Percentiles rank a stretch among this genome's conserved stretches.
Conservation (phyloP, 2,888 invertebrate species). For the Cerceris ruficornis region DNA sequence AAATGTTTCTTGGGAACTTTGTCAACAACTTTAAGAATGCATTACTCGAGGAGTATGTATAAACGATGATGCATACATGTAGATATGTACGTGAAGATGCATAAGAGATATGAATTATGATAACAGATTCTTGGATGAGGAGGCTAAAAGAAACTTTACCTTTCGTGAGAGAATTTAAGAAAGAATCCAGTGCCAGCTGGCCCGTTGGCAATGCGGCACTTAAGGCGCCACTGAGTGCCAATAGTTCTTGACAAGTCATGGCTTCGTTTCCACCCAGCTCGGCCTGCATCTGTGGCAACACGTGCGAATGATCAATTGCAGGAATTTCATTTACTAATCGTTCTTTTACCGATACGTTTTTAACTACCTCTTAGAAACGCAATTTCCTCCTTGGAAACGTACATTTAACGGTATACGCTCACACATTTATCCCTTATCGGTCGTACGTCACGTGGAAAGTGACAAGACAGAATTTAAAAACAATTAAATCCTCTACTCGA, state of each 20-base stretch:
- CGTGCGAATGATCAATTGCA: background rate
- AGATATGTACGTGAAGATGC: background rate
- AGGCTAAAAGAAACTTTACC: conserved; percentile 82
- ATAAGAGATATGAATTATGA: background rate
- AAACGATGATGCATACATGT: too few species aligned
- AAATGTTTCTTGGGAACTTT: too few species aligned
- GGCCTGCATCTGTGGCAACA: conserved; percentile 67
- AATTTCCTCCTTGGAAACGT: too few species aligned
- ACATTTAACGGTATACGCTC: too few species aligned
- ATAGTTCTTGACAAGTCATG: conserved; percentile 94
- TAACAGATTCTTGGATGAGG: background rate
- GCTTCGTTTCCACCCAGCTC: conserved; percentile 85
- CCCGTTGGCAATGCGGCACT: conserved; percentile 95
- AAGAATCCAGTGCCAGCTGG: conserved; percentile 91
- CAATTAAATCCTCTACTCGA: too few species aligned
- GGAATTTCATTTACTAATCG: background rate
- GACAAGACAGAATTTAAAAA: too few species aligned
- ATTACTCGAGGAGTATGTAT: too few species aligned
- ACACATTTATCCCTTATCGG: too few species aligned
- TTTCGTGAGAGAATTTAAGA: conserved; percentile 91
- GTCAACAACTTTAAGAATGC: too few species aligned
- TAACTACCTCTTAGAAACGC: background rate
- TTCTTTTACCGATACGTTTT: background rate
- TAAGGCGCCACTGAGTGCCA: conserved; percentile 95
- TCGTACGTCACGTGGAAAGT: too few species aligned